Evolutionary conservation across 2,888 invertebrate species (phyloP), one percentile per base, ranked within the genome.

Genomic region (Lysandra bellargus): DNA sequence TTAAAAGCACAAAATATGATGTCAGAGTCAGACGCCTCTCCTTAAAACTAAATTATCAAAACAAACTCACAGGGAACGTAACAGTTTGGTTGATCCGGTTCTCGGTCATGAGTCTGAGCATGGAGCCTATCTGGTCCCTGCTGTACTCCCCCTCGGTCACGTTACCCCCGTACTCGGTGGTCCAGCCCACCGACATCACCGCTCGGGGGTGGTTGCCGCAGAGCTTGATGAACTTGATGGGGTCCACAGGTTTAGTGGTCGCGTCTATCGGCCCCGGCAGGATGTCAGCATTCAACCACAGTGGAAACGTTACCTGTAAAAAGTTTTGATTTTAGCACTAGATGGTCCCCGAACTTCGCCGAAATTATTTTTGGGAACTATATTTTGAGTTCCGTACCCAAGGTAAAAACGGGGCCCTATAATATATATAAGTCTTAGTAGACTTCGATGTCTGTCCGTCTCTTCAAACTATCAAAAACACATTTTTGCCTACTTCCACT

Each of bases 281-380:
- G 82, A 98, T 97, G 88, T 98, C 98, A 0, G 98, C 98, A 88
- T 98, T 98, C 80, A 98, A 89, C 97, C 98, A 98, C 4, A 98
- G 87, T 0, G 98, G 98, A 85, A 96, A 96, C 0, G 90, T 93
- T 83, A 96, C 91, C 97, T 98, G 88, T 3, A 73, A 77, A 73
- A 57, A 57, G 14, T 17, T 17, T 57, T 14, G 49, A 9, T 49
- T 9, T 49, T 49, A 12, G 49, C 49, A 9, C 49, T 49, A 12
- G 2, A 49, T 49, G 9, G 49, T 49, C 9, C 2, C 49, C 9
- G 9, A 49, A 49, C 49, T 49, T 49, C 9, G 9, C 44, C 44
- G 9, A 44, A 44, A 44, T 44, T 40, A 7, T 40, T 9, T 44
- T 9, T 44, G 44, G 44, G 9, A 9, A 44, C 9, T 9, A 1